Percentiles rank a stretch among this genome's conserved stretches.
phyloP scores from a whole-genome alignment of 2,113 vertebrate genomes.

The Perca schrenkii region DNA sequence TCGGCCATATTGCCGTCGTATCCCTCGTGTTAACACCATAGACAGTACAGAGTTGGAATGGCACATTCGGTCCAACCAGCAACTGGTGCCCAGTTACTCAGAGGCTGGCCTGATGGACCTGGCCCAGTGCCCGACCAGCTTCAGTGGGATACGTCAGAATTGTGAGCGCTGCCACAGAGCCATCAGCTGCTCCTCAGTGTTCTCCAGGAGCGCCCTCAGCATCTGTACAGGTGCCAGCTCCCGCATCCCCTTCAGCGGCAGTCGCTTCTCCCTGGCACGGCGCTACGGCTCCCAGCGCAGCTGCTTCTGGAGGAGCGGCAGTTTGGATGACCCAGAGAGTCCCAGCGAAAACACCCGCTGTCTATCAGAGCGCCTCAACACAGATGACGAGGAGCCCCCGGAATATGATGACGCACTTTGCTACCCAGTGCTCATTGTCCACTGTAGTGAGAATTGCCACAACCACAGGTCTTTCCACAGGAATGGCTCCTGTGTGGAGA shows the following conservation, averaged over 20 bases:
- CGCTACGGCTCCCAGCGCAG: constrained; percentile 93
- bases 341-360: constrained; percentile 92
- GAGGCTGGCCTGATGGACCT: constrained; percentile 96
- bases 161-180: constrained; percentile 94
- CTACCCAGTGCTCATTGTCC: constrained; percentile 95
- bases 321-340: constrained; percentile 91
- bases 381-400: constrained; percentile 90
- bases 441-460: constrained; percentile 95
- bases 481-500: constrained; percentile 95
- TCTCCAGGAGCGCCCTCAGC: constrained; percentile 95
- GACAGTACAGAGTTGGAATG: constrained; percentile 97
- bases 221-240: constrained; percentile 92
- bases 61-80: constrained; percentile 98
- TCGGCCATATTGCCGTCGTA: constrained; percentile 89
- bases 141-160: constrained; percentile 89
- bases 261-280: constrained; percentile 92
- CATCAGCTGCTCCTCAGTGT: constrained; percentile 96
- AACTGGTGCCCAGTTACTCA: constrained; percentile 97
- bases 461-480: constrained; percentile 94
- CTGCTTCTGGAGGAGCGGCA: constrained; percentile 91
- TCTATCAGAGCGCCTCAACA: constrained; percentile 89
- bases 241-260: constrained; percentile 91
- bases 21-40: constrained; percentile 95
- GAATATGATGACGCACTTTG: constrained; percentile 95
- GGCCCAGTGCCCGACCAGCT: constrained; percentile 87